Evolutionary conservation across 2,113 vertebrate genomes (phyloP), one percentile per base, ranked within the genome.

Genomic region (Hemiscyllium ocellatum): DNA sequence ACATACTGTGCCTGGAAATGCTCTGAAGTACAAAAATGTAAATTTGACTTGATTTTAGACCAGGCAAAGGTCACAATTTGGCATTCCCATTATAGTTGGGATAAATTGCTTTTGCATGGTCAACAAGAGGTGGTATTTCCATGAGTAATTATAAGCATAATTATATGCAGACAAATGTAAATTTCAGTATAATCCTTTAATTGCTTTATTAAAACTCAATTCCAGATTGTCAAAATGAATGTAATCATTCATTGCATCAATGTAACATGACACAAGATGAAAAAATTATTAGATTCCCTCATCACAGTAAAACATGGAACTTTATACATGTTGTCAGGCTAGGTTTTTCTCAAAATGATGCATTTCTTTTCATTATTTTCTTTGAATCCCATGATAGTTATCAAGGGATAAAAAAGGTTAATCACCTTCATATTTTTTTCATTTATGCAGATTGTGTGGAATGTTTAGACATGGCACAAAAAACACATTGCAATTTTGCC

Each of bases 141-240:
- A 95, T 95, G 33, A 95, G 94, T 72, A 72, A 95, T 52, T 95
- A 24, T 72, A 95, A 72, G 94, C 19, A 95, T 76, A 95, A 95
- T 95, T 95, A 95, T 95, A 70, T 95, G 47, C 94, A 76, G 94
- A 95, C 26, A 33, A 76, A 95, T 95, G 42, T 95, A 95, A 95
- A 76, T 95, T 95, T 95, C 68, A 95, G 33, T 95, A 52, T 95
- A 72, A 95, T 95, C 94, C 69, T 68, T 72, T 95, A 95, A 95
- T 95, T 95, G 68, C 42, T 24, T 72, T 33, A 95, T 95, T 95
- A 72, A 95, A 70, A 95, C 70, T 95, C 68, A 72, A 95, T 95
- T 95, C 94, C 94, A 95, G 94, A 95, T 95, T 95, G 94, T 95
- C 94, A 95, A 95, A 95, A 95, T 72, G 68, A 95, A 95, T 76